Evolutionary conservation across 2,888 invertebrate genomes (phyloP).

Genomic region (Malachius bipustulatus): DNA sequence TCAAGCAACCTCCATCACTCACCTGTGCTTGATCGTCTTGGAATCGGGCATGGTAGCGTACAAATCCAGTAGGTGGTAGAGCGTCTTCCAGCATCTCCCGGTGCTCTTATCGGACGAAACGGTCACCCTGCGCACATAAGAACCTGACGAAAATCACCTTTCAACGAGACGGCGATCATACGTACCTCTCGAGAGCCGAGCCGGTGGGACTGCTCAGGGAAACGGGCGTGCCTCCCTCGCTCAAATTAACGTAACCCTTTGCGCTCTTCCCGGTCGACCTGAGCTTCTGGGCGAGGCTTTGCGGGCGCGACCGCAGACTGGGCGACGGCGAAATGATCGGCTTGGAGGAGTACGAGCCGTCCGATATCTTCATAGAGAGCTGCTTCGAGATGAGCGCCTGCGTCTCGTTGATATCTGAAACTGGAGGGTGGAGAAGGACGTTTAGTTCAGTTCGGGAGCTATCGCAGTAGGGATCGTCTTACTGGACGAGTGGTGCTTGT

Average conservation of each 20-base stretch:
- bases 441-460: conserved; percentile 10
- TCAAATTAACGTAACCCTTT: conserved; percentile 73
- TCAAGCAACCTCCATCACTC: too few relatives aligned
- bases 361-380: conserved; percentile 34
- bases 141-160: too few relatives aligned
- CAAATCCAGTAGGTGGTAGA: conserved; percentile 81
- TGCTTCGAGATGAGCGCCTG: conserved; percentile 40
- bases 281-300: conserved; percentile 80
- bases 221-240: conserved; percentile 62
- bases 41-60: conserved; percentile 93
- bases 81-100: conserved; percentile 82
- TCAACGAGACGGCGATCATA: too few relatives aligned
- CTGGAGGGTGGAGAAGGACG: too few relatives aligned
- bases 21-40: conserved; percentile 74
- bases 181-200: conserved; percentile 44
- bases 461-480: conserved; percentile 22
- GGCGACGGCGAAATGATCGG: conserved; percentile 43
- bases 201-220: conserved; percentile 50
- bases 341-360: conserved; percentile 32
- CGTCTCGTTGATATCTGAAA: conserved; percentile 52
- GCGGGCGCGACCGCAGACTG: conserved; percentile 54
- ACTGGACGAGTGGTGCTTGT: conserved; percentile 53
- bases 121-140: conserved; percentile 42
- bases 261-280: conserved; percentile 76
- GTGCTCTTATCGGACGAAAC: conserved; percentile 40